Base-by-base conservation (phyloP, 2,113 vertebrate species). In the Strix aluco region DNA sequence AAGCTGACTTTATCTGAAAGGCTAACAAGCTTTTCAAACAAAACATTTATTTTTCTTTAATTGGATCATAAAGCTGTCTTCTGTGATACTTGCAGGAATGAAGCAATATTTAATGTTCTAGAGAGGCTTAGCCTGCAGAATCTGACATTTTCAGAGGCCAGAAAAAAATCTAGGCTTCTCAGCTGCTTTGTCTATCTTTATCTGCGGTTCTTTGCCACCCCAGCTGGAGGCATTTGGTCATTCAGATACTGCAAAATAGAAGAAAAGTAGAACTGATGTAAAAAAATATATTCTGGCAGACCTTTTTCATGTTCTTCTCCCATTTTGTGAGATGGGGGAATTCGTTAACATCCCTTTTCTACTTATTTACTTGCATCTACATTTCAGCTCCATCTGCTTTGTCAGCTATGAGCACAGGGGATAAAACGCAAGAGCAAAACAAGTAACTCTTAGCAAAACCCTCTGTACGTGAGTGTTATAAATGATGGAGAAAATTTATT, bases 21-120 rank as follows among this genome's bases (percentile, higher is more conserved):
- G 57, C 36, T 72, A 94, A 82, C 58, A 84, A 79, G 49, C 36
- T 90, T 85, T 95, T 69, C 26, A 81, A 94, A 92, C 84, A 87
- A 81, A 78, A 69, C 21, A 8, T 13, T 29, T 36, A 22, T 36
- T 57, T n/a, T 44, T 44, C 49, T 46, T 73, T 46, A 36, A 63
- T 58, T 65, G 47, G 38, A 32, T 84, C n/a, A 62, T 88, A 88
- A 92, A 95, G 16, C 62, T 75, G 36, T 88, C 49, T 90, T 52
- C 29, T 46, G 30, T 77, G 82, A 21, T 67, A 67, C 47, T 92
- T 1, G 3, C 30, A 67, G 62, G 46, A 82, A 72, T 46, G 66
- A 94, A 82, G 66, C 34, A 69, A 69, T 32, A 32, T 78, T 86
- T 29, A 71, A 29, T 52, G 27, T 49, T 91, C 38, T 52, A 71